Evolutionary conservation across 2,888 invertebrate genomes (phyloP).

Genomic region (Drosophila austrosaltans): DNA sequence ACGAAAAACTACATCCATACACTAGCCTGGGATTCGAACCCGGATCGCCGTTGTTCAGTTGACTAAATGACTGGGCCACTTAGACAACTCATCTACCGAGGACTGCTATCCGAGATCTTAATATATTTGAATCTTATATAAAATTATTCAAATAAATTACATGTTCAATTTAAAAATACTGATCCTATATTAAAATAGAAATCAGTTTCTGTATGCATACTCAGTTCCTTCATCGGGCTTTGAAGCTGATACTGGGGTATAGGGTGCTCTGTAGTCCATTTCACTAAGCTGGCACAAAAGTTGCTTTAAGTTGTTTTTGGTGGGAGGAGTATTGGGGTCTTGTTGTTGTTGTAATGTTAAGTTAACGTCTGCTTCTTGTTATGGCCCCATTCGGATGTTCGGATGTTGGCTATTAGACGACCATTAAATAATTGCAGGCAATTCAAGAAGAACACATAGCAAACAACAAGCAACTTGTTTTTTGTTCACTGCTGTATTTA

Average conservation of each 20-base stretch:
- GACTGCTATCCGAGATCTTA: too few relatives aligned
- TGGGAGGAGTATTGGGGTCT: background rate
- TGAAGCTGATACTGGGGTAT: conserved; percentile 15
- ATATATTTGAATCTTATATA: too few relatives aligned
- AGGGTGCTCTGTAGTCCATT: conserved; percentile 15
- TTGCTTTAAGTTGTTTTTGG: conserved; percentile 43
- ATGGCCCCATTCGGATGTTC: conserved; percentile 74
- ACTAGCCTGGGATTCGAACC: too few relatives aligned
- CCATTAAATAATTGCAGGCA: conserved; percentile 78
- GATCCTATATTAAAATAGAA: too few relatives aligned
- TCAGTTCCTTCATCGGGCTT: too few relatives aligned
- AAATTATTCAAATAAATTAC: too few relatives aligned
- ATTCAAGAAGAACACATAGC: conserved; percentile 61
- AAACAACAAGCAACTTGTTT: conserved; percentile 33
- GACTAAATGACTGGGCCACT: too few relatives aligned
- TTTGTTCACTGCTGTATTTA: conserved; percentile 38
- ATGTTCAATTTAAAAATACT: too few relatives aligned
- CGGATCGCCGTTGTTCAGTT: too few relatives aligned
- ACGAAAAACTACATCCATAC: too few relatives aligned
- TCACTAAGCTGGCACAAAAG: conserved; percentile 46
- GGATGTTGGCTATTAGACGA: conserved; percentile 75
- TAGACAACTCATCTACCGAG: too few relatives aligned
- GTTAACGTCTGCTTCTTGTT: conserved; percentile 48
- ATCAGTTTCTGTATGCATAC: too few relatives aligned
- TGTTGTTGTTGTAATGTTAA: conserved; percentile 39